Evolutionary conservation across 2,797 vertebrate species (phyloP).

Genomic region (Xiphophorus birchmanni): DNA sequence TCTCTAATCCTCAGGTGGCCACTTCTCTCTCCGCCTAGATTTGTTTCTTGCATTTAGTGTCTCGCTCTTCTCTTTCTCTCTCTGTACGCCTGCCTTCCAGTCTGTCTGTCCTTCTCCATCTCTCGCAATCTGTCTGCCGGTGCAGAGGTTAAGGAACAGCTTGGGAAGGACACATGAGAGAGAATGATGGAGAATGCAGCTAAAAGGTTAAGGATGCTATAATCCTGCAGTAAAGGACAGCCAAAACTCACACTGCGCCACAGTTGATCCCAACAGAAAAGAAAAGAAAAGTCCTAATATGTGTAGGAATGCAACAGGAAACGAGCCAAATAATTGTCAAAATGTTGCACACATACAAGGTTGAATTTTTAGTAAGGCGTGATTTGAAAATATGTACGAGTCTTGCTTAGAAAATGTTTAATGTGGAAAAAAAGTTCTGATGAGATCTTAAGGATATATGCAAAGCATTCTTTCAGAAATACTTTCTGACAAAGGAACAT

Average conservation of each 20-base stretch:
- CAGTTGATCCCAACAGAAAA: conserved; percentile 71
- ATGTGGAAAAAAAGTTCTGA: neutral
- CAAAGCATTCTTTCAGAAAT: neutral
- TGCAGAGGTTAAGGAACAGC: conserved; percentile 76
- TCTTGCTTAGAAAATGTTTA: neutral
- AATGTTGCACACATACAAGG: neutral
- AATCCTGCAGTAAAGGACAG: conserved; percentile 78
- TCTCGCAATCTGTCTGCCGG: conserved; percentile 58
- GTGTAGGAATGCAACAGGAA: neutral
- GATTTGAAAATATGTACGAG: conserved; percentile 5
- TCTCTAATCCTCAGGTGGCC: conserved; percentile 76
- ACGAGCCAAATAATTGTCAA: neutral
- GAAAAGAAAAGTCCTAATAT: conserved; percentile 6
- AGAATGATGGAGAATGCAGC: conserved; percentile 79
- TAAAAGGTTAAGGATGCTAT: conserved; percentile 81
- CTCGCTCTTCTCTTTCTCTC: conserved; percentile 25
- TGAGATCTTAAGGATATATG: conserved; percentile 2
- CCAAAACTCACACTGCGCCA: conserved; percentile 78
- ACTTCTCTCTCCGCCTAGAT: conserved; percentile 52
- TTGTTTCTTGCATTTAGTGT: conserved; percentile 48
- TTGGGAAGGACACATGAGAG: conserved; percentile 77
- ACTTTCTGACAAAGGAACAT: conserved; percentile 14
- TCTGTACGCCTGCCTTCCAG: conserved; percentile 4
- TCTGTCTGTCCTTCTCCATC: conserved; percentile 43
- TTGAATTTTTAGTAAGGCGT: neutral